Percentiles rank a stretch among this genome's conserved stretches.
These are phyloP conservation scores for Dolichopus griseipennis DNA, from an alignment of 2,888 invertebrate species.

Conservation along the genomic window DNA sequence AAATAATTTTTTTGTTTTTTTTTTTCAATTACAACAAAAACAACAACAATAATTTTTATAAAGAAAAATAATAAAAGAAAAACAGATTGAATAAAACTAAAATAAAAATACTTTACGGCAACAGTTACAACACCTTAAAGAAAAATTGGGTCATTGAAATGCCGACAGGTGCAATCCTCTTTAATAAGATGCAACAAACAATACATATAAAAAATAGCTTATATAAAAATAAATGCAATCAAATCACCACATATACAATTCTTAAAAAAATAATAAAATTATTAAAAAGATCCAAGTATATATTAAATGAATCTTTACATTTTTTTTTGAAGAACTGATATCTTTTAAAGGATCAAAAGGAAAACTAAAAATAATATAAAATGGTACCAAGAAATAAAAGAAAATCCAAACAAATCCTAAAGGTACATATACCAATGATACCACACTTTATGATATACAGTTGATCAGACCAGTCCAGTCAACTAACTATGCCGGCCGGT, in stretches of 20 bases:
- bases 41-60: too few species aligned
- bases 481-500: not conserved
- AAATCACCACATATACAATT: not conserved
- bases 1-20: not conserved
- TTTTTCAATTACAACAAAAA: not conserved
- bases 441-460: not conserved
- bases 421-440: not conserved
- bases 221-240: not conserved
- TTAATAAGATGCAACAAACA: not conserved
- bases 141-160: conserved; percentile 15
- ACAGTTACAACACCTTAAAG: not conserved
- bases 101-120: not conserved
- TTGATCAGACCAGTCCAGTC: not conserved
- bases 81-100: not conserved
- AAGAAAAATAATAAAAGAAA: too few species aligned
- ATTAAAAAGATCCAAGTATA: too few species aligned
- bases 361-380: not conserved
- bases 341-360: not conserved
- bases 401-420: not conserved
- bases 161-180: conserved; percentile 11
- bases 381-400: not conserved
- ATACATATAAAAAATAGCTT: not conserved
- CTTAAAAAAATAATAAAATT: not conserved
- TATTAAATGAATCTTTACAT: too few species aligned
- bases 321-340: not conserved